Evolutionary conservation across 1,140 invertebrate species (phyloP).

Genomic region (Propsilocerus akamusi): DNA sequence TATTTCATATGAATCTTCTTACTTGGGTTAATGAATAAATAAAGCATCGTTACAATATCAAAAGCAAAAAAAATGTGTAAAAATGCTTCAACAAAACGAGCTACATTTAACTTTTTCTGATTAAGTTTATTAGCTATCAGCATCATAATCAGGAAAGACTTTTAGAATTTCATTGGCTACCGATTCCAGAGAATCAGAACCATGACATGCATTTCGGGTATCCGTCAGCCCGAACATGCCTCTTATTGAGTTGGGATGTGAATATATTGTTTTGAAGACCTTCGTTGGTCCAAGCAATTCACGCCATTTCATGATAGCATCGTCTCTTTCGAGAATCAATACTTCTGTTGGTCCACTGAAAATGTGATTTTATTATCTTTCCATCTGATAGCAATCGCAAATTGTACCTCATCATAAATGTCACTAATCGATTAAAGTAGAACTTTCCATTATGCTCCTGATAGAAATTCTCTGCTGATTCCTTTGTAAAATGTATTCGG

Average conservation of each 20-base stretch:
- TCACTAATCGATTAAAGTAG: conserved; percentile 70
- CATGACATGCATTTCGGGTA: conserved; percentile 81
- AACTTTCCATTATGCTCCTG: conserved; percentile 67
- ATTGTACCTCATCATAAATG: conserved; percentile 63
- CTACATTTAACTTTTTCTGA: no score
- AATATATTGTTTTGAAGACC: conserved; percentile 58
- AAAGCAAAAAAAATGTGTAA: no score
- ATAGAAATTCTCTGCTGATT: conserved; percentile 62
- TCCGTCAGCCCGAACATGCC: conserved; percentile 74
- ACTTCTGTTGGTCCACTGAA: conserved; percentile 63
- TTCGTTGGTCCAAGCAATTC: conserved; percentile 75
- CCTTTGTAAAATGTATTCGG: conserved; percentile 33
- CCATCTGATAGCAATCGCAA: neutral
- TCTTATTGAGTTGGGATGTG: conserved; percentile 54
- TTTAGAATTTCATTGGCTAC: conserved; percentile 58
- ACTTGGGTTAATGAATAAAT: no score
- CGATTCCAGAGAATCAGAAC: conserved; percentile 70
- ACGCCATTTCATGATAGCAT: conserved; percentile 67
- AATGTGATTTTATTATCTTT: conserved; percentile 12
- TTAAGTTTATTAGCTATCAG: no score
- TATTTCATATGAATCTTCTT: no score
- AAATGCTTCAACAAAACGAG: no score
- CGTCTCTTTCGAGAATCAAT: conserved; percentile 51
- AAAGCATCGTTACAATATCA: no score
- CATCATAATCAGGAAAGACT: conserved; percentile 64